Base-by-base conservation (phyloP, 2,113 vertebrate genomes). In the Nymphicus hollandicus region DNA sequence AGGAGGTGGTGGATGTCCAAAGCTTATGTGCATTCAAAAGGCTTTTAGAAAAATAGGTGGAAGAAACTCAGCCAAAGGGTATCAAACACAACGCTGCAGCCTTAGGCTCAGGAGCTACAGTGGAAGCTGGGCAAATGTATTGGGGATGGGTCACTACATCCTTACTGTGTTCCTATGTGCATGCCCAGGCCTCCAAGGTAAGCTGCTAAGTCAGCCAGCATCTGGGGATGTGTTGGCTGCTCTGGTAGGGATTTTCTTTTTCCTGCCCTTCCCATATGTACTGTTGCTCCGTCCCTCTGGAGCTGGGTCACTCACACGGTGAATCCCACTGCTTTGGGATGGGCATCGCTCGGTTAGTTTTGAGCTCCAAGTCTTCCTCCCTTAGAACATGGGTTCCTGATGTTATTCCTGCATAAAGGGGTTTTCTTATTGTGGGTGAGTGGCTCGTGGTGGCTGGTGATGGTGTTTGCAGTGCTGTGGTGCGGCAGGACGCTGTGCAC, bases 361-460 rank as follows among this genome's bases (percentile, higher is more conserved):
- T 22, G 3, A 8, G 23, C 73, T 84, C 43, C 47, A 8, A 11
- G 0, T 2, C 6, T 2, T 8, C n/a, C 46, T 25, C 17, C 12
- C 44, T 13, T 29, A 1, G 52, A 11, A 5, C 37, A 1, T 11
- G 1, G 31, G 60, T 28, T 33, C 69, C 24, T 1, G 1, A 31
- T 14, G 31, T 6, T 39, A 3, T 1, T 5, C 7, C 47, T 9
- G 47, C 35, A 4, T 12, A 20, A 27, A 19, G 77, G 46, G 43
- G 7, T n/a, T 74, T 64, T 17, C n/a, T 3, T 1, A 3, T 4
- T 9, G 29, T 1, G 74, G 58, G n/a, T 9, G 15, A 0, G 29
- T 17, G 77, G 33, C 4, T 0, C 4, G 1, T 37, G 56, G 55
- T 3, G 7, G 66, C 28, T 28, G 65, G 65, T 3, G 56, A 6